These are phyloP conservation scores for Mactromeris polynyma DNA, from an alignment of 2,888 invertebrate species.

Conservation along the genomic window DNA sequence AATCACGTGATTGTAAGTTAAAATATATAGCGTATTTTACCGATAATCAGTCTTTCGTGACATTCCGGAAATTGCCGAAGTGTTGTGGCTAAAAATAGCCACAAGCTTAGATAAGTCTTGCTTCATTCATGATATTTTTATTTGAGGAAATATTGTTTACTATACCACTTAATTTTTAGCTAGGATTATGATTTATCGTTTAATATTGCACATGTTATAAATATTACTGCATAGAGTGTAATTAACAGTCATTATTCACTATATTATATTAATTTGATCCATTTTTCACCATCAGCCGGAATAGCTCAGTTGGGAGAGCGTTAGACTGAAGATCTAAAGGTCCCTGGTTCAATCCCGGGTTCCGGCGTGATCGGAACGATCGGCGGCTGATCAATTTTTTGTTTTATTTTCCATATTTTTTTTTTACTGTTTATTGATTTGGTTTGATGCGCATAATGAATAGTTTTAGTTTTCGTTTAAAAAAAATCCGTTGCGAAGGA, in stretches of 20 bases:
- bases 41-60: not conserved
- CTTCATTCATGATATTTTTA: not conserved
- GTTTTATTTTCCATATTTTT: not conserved
- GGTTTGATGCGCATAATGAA: too few species aligned
- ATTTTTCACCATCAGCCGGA: conserved; percentile 30
- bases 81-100: not conserved
- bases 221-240: not conserved
- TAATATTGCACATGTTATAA: not conserved
- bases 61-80: not conserved
- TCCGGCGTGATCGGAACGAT: conserved; percentile 40
- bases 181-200: too few species aligned
- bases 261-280: not conserved
- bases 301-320: conserved; percentile 63
- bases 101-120: not conserved
- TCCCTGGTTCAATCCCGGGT: conserved; percentile 47
- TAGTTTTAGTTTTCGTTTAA: too few species aligned
- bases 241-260: not conserved
- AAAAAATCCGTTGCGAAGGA: too few species aligned
- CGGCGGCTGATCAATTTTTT: conserved; percentile 52
- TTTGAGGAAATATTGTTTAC: not conserved
- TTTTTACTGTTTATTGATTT: too few species aligned
- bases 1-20: not conserved
- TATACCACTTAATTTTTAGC: not conserved
- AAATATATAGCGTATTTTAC: not conserved
- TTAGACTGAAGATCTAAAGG: conserved; percentile 61